Base-by-base conservation (phyloP, 1,140 invertebrate species). In the Saxidomus purpurata region DNA sequence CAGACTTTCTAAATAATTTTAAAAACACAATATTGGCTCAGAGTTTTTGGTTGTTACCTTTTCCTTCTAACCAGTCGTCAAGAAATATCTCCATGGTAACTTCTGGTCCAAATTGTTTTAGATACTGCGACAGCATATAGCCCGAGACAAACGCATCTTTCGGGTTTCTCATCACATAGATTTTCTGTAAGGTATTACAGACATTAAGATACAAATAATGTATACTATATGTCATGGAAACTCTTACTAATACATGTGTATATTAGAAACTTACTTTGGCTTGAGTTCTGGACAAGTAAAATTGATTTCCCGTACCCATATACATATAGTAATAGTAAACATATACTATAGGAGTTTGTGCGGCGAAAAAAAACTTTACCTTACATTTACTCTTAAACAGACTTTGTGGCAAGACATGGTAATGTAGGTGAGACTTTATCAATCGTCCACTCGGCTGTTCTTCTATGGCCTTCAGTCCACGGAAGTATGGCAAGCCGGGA, bases 161-260 rank as follows among this genome's bases (percentile, higher is more conserved):
- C 2, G 98, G 98, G 96, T 99, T 98, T 55, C 98, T 96, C 0
- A 98, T 97, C 0, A 98, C 97, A 94, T 99, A 99, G 74, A 99
- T 97, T 3, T 99, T 97, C 97, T 98, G 94, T 49, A 90, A 92
- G 90, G n/a, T n/a, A n/a, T n/a, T n/a, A n/a, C n/a, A n/a, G n/a
- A n/a, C n/a, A n/a, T n/a, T n/a, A n/a, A n/a, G n/a, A n/a, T n/a
- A n/a, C n/a, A n/a, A n/a, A n/a, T n/a, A n/a, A n/a, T n/a, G n/a
- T n/a, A n/a, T n/a, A n/a, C n/a, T n/a, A n/a, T n/a, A n/a, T n/a
- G n/a, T n/a, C n/a, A n/a, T n/a, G n/a, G n/a, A n/a, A n/a, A n/a
- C n/a, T n/a, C n/a, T n/a, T n/a, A n/a, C n/a, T n/a, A n/a, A n/a
- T n/a, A n/a, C n/a, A n/a, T n/a, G n/a, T n/a, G n/a, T n/a, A n/a